Conservation (phyloP, 2,113 vertebrate genomes). For the Ceyx margarethae region DNA sequence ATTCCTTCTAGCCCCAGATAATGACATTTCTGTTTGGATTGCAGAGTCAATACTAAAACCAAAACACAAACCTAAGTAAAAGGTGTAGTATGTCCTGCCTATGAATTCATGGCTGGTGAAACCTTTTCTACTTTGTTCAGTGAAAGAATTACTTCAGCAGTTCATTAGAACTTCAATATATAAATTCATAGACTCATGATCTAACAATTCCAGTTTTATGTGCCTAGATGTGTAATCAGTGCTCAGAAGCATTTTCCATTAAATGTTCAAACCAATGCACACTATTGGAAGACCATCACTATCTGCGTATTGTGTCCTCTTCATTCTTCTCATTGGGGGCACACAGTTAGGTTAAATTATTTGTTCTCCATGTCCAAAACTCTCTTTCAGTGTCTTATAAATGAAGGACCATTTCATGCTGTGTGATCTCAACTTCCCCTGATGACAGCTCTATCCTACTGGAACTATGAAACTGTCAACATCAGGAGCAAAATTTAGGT, state of each 20-base stretch:
- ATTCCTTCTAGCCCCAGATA: neutral
- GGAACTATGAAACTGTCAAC: constrained; percentile 58
- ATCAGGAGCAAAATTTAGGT: constrained; percentile 46
- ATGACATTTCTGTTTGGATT: neutral
- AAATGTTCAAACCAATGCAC: neutral
- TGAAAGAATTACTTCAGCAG: neutral
- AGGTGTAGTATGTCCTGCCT: neutral
- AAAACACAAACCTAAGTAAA: neutral
- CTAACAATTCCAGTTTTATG: neutral
- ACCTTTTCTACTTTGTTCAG: neutral
- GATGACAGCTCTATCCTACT: constrained; percentile 54
- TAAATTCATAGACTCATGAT: neutral
- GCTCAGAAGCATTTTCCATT: neutral
- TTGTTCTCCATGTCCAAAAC: neutral
- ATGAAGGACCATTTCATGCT: constrained; percentile 27
- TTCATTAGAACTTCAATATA: neutral
- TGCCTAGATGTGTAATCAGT: neutral
- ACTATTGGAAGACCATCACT: neutral
- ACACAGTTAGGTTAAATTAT: neutral
- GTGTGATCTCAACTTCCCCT: constrained; percentile 50
- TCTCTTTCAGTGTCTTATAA: neutral
- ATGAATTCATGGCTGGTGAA: neutral
- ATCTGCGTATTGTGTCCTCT: neutral
- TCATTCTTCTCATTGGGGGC: neutral
- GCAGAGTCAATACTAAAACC: neutral